Percentiles rank a stretch among this genome's conserved stretches.
phyloP scores from a whole-genome alignment of 1,140 invertebrate genomes.

The Calycopis cecrops region DNA sequence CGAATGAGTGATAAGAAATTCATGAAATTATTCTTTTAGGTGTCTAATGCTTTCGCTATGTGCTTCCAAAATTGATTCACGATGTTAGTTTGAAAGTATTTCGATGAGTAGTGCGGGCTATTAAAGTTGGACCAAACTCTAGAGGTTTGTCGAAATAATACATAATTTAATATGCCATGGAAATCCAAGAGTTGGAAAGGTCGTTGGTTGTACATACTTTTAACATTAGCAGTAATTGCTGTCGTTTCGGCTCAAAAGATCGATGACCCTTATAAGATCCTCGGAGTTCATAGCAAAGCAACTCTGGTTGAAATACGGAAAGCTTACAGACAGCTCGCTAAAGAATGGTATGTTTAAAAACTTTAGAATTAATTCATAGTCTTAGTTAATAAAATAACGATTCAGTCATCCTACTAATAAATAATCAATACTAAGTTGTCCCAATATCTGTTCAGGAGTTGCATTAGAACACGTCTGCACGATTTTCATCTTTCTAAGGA shows the following conservation, averaged over 20 bases:
- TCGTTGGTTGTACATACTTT: constrained; percentile 48
- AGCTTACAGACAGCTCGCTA: constrained; percentile 92
- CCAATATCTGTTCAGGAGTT: no score
- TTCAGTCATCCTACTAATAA: background rate
- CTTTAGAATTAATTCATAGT: constrained; percentile 2
- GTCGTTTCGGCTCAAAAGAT: constrained; percentile 71
- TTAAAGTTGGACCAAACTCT: constrained; percentile 35
- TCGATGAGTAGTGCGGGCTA: constrained; percentile 40
- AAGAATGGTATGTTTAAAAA: constrained; percentile 84
- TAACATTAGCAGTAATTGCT: constrained; percentile 39
- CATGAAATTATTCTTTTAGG: constrained; percentile 36
- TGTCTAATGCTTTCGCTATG: constrained; percentile 34
- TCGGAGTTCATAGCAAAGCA: constrained; percentile 86
- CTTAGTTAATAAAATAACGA: background rate
- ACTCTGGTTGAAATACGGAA: constrained; percentile 88
- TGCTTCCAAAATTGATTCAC: constrained; percentile 32
- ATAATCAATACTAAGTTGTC: constrained; percentile 1
- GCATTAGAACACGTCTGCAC: no score
- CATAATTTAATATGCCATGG: constrained; percentile 59
- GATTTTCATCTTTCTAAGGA: no score
- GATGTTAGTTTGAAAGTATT: constrained; percentile 36
- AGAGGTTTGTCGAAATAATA: constrained; percentile 30
- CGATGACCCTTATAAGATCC: constrained; percentile 89
- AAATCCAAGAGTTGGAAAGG: constrained; percentile 54
- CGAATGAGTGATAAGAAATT: constrained; percentile 55